These are phyloP conservation scores for Platalea minor DNA, from an alignment of 2,797 vertebrate species.

Conservation along the genomic window DNA sequence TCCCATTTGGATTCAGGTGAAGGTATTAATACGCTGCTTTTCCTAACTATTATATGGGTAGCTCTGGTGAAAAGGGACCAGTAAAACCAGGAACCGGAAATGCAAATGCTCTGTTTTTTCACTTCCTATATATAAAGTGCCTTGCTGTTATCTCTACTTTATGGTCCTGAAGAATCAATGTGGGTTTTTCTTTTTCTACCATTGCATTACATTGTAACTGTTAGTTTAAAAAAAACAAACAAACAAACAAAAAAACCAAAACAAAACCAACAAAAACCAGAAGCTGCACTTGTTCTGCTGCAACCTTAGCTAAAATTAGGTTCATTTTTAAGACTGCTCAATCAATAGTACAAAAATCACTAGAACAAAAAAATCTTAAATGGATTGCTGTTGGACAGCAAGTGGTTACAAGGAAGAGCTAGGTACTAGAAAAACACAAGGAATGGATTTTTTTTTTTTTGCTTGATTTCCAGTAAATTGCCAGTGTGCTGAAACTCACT, in stretches of 20 bases:
- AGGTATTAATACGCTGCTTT: conserved; percentile 36
- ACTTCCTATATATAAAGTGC: not conserved
- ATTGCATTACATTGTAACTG: not conserved
- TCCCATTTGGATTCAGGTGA: conserved; percentile 22
- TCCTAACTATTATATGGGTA: not conserved
- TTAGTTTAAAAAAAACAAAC: not conserved
- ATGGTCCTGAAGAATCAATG: not conserved
- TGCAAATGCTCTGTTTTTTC: accelerated
- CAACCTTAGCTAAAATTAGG: not conserved
- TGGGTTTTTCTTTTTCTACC: not conserved
- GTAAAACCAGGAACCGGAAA: not conserved
- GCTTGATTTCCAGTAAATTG: not conserved
- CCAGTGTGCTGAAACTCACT: not conserved
- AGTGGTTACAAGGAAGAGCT: not conserved
- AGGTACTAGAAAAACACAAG: not conserved
- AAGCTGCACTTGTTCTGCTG: not conserved
- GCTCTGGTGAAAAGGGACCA: not conserved
- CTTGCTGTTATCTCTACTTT: not conserved
- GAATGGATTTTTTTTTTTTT: not conserved
- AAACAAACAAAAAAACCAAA: too few relatives aligned
- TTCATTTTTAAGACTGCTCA: not conserved
- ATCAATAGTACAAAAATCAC: not conserved
- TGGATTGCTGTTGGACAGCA: not conserved
- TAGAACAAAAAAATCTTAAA: not conserved
- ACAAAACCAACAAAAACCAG: not conserved